phyloP scores from a whole-genome alignment of 2,888 invertebrate genomes.

The Heliconius charithonia region DNA sequence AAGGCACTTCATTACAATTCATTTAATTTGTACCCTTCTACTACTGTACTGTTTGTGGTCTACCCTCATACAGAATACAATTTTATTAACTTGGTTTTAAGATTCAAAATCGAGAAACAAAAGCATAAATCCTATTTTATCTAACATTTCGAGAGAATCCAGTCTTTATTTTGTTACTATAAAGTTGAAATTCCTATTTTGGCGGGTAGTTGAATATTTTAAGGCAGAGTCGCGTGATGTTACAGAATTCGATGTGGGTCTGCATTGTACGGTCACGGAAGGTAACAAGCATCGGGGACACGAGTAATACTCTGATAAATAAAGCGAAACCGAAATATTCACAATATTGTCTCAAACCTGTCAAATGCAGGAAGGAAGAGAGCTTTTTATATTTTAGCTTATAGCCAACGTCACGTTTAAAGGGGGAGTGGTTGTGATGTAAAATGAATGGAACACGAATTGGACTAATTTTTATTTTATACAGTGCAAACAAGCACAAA shows the following conservation, averaged over 20 bases:
- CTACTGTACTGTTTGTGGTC: constrained; percentile 22
- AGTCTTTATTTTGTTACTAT: constrained; percentile 8
- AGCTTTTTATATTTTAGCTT: constrained; percentile 17
- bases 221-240: constrained; percentile 44
- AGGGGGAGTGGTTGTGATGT: background rate
- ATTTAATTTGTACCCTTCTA: constrained; percentile 54
- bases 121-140: constrained; percentile 10
- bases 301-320: constrained; percentile 23
- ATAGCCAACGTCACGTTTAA: constrained; percentile 16
- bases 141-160: constrained; percentile 43
- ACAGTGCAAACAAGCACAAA: too few relatives aligned
- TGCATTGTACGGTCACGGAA: constrained; percentile 42
- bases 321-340: constrained; percentile 31
- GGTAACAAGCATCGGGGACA: constrained; percentile 37
- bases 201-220: constrained; percentile 53
- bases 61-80: constrained; percentile 22
- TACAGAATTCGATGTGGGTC: constrained; percentile 38
- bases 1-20: constrained; percentile 54
- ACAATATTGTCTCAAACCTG: constrained; percentile 34
- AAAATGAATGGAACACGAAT: background rate
- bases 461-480: background rate
- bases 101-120: constrained; percentile 33
- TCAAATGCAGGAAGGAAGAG: constrained; percentile 28
- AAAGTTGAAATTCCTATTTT: constrained; percentile 35
- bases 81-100: constrained; percentile 4